phyloP scores from a whole-genome alignment of 2,113 vertebrate genomes.

The Empidonax traillii region DNA sequence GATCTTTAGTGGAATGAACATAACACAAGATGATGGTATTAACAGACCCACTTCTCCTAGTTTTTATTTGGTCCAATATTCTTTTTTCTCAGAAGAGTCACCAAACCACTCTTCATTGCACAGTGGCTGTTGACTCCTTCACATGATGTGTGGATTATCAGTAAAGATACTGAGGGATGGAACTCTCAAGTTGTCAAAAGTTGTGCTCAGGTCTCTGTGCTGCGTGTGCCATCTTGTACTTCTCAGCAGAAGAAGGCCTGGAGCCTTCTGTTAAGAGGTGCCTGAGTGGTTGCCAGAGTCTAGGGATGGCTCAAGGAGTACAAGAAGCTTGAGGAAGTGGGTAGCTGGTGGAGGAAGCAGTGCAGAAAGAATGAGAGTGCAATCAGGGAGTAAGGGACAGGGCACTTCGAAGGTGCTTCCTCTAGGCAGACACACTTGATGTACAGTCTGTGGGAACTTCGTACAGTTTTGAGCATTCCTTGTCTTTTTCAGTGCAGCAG shows the following conservation, averaged over 20 bases:
- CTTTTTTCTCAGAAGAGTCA: not conserved
- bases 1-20: fast-evolving
- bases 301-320: not conserved
- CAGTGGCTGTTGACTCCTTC: fast-evolving
- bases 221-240: not conserved
- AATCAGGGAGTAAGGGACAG: not conserved
- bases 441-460: not conserved
- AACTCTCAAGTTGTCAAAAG: not conserved
- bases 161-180: not conserved
- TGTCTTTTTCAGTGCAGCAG: not conserved
- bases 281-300: not conserved
- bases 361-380: not conserved
- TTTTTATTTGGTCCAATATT: not conserved
- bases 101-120: not conserved
- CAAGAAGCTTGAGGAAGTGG: not conserved
- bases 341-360: not conserved
- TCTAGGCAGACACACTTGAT: not conserved
- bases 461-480: not conserved
- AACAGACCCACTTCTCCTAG: not conserved
- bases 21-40: fast-evolving
- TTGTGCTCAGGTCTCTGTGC: fast-evolving
- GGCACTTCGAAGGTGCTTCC: not conserved
- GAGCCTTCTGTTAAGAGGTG: not conserved
- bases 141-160: not conserved
- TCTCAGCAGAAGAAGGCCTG: not conserved